These are phyloP conservation scores for Diarsia brunnea DNA, from an alignment of 2,888 invertebrate genomes.

Conservation along the genomic window DNA sequence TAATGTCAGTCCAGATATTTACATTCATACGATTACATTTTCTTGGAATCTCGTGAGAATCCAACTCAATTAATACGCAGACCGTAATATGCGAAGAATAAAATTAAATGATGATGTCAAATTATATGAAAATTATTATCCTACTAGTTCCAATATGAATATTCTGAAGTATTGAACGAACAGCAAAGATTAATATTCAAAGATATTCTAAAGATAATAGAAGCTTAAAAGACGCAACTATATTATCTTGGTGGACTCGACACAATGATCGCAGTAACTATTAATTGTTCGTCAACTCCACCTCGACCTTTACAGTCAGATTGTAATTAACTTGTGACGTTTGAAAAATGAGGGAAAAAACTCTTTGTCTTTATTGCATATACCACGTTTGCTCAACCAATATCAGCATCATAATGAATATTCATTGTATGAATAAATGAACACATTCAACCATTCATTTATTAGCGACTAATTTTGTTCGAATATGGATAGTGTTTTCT, in stretches of 20 bases:
- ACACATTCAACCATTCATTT: constrained; percentile 37
- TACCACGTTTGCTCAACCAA: constrained; percentile 18
- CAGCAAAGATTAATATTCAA: background rate
- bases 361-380: constrained; percentile 30
- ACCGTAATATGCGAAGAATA: constrained; percentile 16
- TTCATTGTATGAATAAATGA: constrained; percentile 47
- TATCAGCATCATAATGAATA: constrained; percentile 41
- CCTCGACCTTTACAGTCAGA: constrained; percentile 60
- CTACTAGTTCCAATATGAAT: constrained; percentile 13
- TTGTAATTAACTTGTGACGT: constrained; percentile 57
- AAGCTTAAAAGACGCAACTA: background rate
- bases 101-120: constrained; percentile 6
- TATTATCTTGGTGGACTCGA: constrained; percentile 59
- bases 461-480: constrained; percentile 40
- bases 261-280: constrained; percentile 56
- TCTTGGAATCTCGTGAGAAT: background rate
- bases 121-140: constrained; percentile 7
- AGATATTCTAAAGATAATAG: constrained; percentile 2
- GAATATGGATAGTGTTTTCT: constrained; percentile 41
- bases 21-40: background rate
- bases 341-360: constrained; percentile 42
- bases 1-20: background rate
- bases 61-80: background rate
- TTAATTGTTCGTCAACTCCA: constrained; percentile 67
- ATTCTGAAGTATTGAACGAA: background rate